phyloP scores from a whole-genome alignment of 2,888 invertebrate species.

The Xestia sexstrigata region DNA sequence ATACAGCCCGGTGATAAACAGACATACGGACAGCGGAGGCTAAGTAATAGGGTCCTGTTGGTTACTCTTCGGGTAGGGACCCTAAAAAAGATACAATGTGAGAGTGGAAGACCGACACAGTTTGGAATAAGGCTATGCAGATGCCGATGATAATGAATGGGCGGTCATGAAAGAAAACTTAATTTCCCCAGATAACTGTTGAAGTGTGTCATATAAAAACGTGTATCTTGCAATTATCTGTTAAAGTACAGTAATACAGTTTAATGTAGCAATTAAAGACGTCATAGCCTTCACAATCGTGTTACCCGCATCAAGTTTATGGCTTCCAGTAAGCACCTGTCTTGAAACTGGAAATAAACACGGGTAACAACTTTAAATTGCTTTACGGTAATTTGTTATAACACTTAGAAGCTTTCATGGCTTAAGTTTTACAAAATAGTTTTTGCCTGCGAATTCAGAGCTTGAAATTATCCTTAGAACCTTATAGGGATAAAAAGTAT shows the following conservation, averaged over 20 bases:
- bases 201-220: neutral
- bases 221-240: conserved; percentile 3
- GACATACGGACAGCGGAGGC: too few species aligned
- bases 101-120: neutral
- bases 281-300: conserved; percentile 2
- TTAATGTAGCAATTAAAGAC: conserved; percentile 30
- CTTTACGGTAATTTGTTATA: conserved; percentile 30
- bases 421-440: neutral
- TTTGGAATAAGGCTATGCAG: neutral
- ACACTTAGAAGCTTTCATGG: conserved; percentile 11
- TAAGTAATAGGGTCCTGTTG: too few species aligned
- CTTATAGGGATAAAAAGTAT: neutral
- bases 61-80: too few species aligned
- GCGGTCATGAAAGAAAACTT: neutral
- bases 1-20: too few species aligned
- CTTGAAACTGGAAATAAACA: conserved; percentile 36
- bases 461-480: neutral
- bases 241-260: conserved; percentile 6
- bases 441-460: neutral
- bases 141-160: neutral
- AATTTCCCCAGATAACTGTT: too few species aligned
- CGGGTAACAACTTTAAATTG: conserved; percentile 25
- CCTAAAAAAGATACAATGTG: neutral
- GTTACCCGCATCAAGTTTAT: conserved; percentile 37
- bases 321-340: conserved; percentile 31